Conservation (phyloP, 1,140 invertebrate species). For the Chymomyza costata region DNA sequence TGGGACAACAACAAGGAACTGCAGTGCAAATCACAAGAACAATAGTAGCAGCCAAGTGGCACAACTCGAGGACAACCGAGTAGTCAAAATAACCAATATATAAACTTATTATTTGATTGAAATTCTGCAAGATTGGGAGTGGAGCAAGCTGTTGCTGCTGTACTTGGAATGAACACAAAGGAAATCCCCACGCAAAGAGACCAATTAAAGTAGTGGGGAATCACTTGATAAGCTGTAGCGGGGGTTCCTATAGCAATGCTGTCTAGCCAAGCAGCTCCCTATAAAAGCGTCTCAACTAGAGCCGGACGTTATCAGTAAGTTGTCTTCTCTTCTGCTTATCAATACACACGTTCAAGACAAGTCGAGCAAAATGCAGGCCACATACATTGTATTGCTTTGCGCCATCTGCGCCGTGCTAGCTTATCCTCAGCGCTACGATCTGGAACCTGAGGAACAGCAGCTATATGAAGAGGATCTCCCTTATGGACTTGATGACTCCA, state of each 20-base stretch:
- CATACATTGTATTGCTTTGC: slow-evolving; percentile 16
- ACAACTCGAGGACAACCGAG: no score
- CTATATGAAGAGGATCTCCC: not conserved
- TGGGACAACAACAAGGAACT: no score
- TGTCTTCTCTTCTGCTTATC: no score
- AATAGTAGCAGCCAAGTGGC: slow-evolving; percentile 16
- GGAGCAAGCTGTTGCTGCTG: no score
- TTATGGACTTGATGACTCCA: not conserved
- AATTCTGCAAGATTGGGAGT: no score
- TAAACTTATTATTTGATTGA: no score
- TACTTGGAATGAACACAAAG: not conserved
- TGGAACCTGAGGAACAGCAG: not conserved
- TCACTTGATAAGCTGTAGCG: slow-evolving; percentile 20
- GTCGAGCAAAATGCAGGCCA: slow-evolving; percentile 20
- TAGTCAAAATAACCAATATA: no score
- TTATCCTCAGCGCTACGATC: slow-evolving; percentile 8
- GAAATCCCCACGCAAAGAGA: not conserved
- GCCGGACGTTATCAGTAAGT: not conserved
- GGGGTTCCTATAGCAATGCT: not conserved
- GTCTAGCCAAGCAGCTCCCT: not conserved
- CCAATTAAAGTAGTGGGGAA: slow-evolving; percentile 14
- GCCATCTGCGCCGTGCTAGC: slow-evolving; percentile 3
- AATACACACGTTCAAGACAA: no score
- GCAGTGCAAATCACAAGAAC: not conserved
- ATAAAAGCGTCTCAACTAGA: slow-evolving; percentile 11